Percentiles rank a stretch among this genome's conserved stretches.
Evolutionary conservation across 2,113 vertebrate genomes (phyloP).

Genomic region (Tauraco erythrolophus): DNA sequence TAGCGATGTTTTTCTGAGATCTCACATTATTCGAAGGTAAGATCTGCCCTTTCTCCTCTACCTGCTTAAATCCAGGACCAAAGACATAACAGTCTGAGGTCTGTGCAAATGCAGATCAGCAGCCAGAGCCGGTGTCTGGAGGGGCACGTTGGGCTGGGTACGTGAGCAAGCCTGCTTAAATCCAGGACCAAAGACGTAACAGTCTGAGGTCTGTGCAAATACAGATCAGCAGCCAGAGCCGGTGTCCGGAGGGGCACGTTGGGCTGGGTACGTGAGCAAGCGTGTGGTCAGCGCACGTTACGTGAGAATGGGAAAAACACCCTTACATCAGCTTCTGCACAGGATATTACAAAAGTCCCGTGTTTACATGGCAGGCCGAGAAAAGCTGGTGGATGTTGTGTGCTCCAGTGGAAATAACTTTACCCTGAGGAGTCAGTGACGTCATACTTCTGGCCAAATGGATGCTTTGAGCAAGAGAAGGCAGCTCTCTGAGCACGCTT

Average conservation of each 20-base stretch:
- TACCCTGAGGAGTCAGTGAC: background rate
- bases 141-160: fast-evolving
- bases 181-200: background rate
- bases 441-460: background rate
- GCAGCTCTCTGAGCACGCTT: background rate
- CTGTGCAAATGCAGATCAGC: background rate
- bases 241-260: fast-evolving
- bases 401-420: background rate
- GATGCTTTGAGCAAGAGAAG: background rate
- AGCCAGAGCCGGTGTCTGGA: background rate
- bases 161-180: background rate
- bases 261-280: background rate
- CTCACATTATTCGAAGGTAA: background rate
- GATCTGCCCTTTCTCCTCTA: background rate
- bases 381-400: background rate
- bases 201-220: background rate
- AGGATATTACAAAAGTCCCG: background rate
- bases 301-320: too few relatives aligned
- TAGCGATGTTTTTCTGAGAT: background rate
- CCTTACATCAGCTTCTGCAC: background rate
- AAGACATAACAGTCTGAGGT: background rate
- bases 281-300: background rate
- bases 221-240: background rate
- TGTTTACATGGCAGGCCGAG: background rate
- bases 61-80: background rate